phyloP scores from a whole-genome alignment of 1,140 invertebrate species.

The Drosophila aff. region DNA sequence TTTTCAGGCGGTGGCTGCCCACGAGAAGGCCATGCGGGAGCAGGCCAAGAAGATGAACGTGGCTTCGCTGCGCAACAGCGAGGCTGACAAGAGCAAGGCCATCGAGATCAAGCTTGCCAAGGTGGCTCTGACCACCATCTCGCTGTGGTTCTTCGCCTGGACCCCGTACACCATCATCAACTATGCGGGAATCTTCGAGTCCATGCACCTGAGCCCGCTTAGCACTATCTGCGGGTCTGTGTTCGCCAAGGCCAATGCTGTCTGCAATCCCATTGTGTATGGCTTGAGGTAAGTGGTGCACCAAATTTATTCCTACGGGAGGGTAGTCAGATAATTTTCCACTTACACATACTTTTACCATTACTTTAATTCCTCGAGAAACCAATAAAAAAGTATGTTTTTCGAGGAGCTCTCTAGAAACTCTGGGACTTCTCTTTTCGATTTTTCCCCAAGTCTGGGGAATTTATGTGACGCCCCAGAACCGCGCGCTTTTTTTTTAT shows the following conservation, averaged over 20 bases:
- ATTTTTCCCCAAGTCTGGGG: neutral
- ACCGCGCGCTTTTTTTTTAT: neutral
- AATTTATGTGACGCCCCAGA: neutral
- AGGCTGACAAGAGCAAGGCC: conserved; percentile 87
- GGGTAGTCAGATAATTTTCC: neutral
- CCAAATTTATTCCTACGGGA: neutral
- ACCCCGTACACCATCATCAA: conserved; percentile 91
- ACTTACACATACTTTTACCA: neutral
- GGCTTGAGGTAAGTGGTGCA: conserved; percentile 82
- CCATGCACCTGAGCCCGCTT: conserved; percentile 88
- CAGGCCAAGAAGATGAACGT: conserved; percentile 91
- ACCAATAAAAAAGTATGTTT: neutral
- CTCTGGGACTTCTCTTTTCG: neutral
- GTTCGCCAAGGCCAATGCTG: conserved; percentile 89
- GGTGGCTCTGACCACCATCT: conserved; percentile 91
- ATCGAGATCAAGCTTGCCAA: conserved; percentile 88
- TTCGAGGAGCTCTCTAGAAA: neutral
- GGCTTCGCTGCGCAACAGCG: conserved; percentile 88
- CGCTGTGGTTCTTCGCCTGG: conserved; percentile 92
- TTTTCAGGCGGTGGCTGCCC: conserved; percentile 88
- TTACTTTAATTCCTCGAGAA: neutral
- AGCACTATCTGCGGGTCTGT: conserved; percentile 89
- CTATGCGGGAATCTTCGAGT: conserved; percentile 89
- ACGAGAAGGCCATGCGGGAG: conserved; percentile 90
- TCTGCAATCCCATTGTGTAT: conserved; percentile 90